A percentile compares a stretch with the other conserved stretches of the same genome.
These are phyloP conservation scores for Byasa hedistus DNA, from an alignment of 2,888 invertebrate genomes.

Conservation along the genomic window DNA sequence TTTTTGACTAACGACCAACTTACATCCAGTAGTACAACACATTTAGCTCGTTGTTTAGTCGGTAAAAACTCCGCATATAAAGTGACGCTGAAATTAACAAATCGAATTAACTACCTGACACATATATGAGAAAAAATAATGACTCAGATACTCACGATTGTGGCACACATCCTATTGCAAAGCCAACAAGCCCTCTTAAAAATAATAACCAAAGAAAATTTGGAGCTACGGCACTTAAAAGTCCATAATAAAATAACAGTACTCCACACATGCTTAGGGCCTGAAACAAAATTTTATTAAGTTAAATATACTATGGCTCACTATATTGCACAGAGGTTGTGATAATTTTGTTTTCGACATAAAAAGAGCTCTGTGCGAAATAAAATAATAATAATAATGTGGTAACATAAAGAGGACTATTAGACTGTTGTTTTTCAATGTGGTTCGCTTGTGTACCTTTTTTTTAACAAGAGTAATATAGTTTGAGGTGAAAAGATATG, in stretches of 20 bases:
- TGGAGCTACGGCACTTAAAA: constrained; percentile 93
- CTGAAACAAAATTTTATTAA: constrained; percentile 61
- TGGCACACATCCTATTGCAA: constrained; percentile 97
- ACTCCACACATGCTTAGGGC: constrained; percentile 95
- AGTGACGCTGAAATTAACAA: constrained; percentile 85
- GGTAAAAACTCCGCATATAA: constrained; percentile 97
- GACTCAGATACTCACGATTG: constrained; percentile 91
- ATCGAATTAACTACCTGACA: not conserved
- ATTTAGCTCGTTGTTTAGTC: constrained; percentile 94
- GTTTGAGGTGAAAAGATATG: no score
- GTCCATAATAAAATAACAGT: constrained; percentile 93
- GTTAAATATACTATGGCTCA: not conserved
- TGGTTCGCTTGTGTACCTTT: no score
- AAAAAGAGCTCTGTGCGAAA: no score
- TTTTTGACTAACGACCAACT: constrained; percentile 50
- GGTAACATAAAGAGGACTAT: no score
- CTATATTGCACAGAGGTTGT: no score
- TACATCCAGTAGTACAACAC: constrained; percentile 96
- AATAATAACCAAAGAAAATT: constrained; percentile 94
- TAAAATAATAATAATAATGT: no score
- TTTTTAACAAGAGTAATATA: no score
- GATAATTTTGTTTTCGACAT: no score
- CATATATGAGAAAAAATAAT: not conserved
- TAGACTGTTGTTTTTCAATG: no score
- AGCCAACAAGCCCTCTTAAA: constrained; percentile 94